Percentiles rank a stretch among this genome's conserved stretches.
phyloP scores from a whole-genome alignment of 2,113 vertebrate genomes.

The Telmatochromis sp. region DNA sequence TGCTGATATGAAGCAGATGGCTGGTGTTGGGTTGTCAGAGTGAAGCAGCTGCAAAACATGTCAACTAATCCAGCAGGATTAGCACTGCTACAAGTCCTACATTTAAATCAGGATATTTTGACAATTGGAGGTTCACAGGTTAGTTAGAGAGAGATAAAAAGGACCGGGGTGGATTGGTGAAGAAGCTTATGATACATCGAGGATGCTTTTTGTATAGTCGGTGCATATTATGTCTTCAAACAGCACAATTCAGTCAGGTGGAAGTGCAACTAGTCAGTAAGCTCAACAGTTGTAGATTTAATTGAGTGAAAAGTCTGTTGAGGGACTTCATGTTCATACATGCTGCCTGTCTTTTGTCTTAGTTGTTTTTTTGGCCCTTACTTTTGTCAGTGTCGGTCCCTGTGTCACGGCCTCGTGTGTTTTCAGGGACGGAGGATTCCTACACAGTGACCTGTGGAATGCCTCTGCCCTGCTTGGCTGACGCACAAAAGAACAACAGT shows the following conservation, averaged over 20 bases:
- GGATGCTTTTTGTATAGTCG: not conserved
- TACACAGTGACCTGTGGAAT: conserved; percentile 80
- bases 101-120: not conserved
- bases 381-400: conserved; percentile 36
- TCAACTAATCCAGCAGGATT: not conserved
- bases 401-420: conserved; percentile 49
- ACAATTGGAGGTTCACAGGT: not conserved
- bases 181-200: not conserved
- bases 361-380: conserved; percentile 26
- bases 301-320: conserved; percentile 1
- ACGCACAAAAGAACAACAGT: conserved; percentile 67
- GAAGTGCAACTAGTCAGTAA: not conserved
- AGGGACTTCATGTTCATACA: conserved; percentile 48
- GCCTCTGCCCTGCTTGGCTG: conserved; percentile 69
- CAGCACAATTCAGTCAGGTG: not conserved
- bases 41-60: not conserved
- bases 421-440: conserved; percentile 75
- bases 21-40: not conserved
- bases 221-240: not conserved
- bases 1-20: not conserved
- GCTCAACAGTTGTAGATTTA: not conserved
- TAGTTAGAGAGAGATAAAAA: not conserved
- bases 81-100: not conserved
- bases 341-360: conserved; percentile 44
- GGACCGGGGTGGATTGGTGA: not conserved